A percentile compares a stretch with the other conserved stretches of the same genome.
These are phyloP conservation scores for Villa cingulata DNA, from an alignment of 2,888 invertebrate genomes.

Conservation along the genomic window DNA sequence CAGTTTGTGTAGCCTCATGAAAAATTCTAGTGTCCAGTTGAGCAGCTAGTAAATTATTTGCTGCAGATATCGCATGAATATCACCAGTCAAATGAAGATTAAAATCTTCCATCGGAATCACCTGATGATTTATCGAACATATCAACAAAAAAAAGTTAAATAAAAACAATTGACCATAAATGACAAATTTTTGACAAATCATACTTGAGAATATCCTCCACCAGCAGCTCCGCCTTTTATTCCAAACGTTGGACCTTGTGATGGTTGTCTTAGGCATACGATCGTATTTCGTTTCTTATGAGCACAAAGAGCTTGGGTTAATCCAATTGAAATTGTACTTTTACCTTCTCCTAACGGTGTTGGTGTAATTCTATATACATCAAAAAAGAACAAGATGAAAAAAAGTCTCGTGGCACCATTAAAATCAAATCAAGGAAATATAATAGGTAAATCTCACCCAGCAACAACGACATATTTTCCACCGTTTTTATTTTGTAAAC, in stretches of 20 bases:
- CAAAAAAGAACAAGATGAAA: background rate
- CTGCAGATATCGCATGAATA: conserved; percentile 96
- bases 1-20: conserved; percentile 88
- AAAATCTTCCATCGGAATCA: conserved; percentile 99
- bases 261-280: conserved; percentile 92
- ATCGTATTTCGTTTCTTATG: conserved; percentile 76
- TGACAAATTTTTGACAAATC: background rate
- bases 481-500: conserved; percentile 50
- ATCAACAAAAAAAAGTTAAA: background rate
- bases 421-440: background rate
- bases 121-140: conserved; percentile 27
- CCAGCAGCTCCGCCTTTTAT: conserved; percentile 98
- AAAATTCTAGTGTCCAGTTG: conserved; percentile 94
- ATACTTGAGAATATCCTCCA: conserved; percentile 85
- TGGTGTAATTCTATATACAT: conserved; percentile 68
- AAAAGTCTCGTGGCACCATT: background rate
- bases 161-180: background rate
- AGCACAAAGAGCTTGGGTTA: conserved; percentile 82
- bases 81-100: conserved; percentile 96
- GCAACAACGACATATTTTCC: conserved; percentile 94
- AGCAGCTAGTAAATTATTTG: conserved; percentile 94
- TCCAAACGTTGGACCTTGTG: conserved; percentile 98
- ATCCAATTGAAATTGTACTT: conserved; percentile 86
- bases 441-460: conserved; percentile 49
- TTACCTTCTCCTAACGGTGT: conserved; percentile 99